These are phyloP conservation scores for Danionella dracula DNA, from an alignment of 2,797 vertebrate species.

Conservation along the genomic window DNA sequence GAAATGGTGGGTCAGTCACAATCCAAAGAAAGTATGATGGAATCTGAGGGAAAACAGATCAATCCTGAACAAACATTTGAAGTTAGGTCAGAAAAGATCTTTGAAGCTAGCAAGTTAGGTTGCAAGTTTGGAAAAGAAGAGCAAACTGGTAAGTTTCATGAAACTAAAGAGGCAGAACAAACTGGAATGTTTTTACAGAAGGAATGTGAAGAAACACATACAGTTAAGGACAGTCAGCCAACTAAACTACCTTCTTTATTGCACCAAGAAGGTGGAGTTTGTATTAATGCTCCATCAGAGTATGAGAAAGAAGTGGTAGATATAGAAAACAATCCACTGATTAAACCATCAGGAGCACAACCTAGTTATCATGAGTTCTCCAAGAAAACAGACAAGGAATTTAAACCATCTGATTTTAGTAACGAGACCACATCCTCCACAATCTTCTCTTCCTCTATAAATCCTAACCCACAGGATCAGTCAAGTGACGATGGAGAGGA, in stretches of 20 bases:
- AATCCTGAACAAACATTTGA: conserved; percentile 35
- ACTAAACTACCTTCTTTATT: conserved; percentile 66
- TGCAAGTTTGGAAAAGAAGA: conserved; percentile 32
- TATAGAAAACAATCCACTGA: conserved; percentile 41
- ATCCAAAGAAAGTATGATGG: conserved; percentile 32
- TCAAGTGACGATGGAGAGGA: conserved; percentile 82
- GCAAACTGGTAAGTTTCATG: conserved; percentile 35
- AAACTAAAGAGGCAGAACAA: conserved; percentile 48
- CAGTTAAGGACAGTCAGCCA: conserved; percentile 55
- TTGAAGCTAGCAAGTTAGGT: conserved; percentile 40
- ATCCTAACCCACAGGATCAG: conserved; percentile 80
- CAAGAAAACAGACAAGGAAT: conserved; percentile 43
- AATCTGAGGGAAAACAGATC: conserved; percentile 30
- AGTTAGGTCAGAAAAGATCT: conserved; percentile 32
- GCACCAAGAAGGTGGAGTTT: conserved; percentile 60
- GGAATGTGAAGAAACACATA: conserved; percentile 7
- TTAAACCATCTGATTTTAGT: conserved; percentile 58
- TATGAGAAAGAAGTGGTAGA: conserved; percentile 55
- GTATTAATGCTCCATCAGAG: conserved; percentile 54
- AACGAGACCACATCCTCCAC: conserved; percentile 66
- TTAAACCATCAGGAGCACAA: conserved; percentile 53
- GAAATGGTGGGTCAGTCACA: not conserved
- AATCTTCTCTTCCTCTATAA: conserved; percentile 94
- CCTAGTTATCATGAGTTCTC: conserved; percentile 44
- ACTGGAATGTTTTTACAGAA: conserved; percentile 12